Percentiles rank a stretch among this genome's conserved stretches.
Evolutionary conservation across 92 coral and sea anemone genomes (phyloP).

Genomic region (Siderastrea siderea): DNA sequence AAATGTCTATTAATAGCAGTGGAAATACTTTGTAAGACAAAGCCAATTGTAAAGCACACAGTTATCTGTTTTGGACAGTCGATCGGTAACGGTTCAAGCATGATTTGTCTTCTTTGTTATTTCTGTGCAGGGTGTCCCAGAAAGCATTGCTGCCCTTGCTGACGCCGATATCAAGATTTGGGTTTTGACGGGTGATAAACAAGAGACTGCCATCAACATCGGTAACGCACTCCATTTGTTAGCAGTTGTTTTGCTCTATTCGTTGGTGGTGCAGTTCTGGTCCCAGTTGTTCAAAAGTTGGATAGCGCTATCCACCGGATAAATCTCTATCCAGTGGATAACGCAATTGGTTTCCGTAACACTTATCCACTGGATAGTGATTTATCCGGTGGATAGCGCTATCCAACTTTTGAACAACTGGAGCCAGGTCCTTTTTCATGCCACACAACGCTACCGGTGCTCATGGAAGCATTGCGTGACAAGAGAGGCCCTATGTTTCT

Average conservation of each 20-base stretch:
- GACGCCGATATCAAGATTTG: slow-evolving; percentile 99
- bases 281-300: too few relatives aligned
- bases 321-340: too few relatives aligned
- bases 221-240: slow-evolving; percentile 56
- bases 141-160: slow-evolving; percentile 97
- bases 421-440: too few relatives aligned
- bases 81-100: background rate
- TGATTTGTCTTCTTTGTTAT: background rate
- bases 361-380: too few relatives aligned
- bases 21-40: too few relatives aligned
- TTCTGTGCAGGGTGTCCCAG: slow-evolving; percentile 91
- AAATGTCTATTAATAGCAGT: too few relatives aligned
- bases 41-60: too few relatives aligned
- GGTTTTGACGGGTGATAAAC: slow-evolving; percentile 99
- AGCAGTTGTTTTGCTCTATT: background rate
- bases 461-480: background rate
- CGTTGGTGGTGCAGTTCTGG: background rate
- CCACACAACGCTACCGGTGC: background rate
- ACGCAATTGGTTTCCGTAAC: too few relatives aligned
- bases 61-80: too few relatives aligned
- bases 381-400: too few relatives aligned
- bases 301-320: too few relatives aligned
- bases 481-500: background rate
- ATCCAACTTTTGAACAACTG: too few relatives aligned
- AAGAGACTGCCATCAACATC: slow-evolving; percentile 98